These are phyloP conservation scores for Mesembrinibis cayennensis DNA, from an alignment of 2,113 vertebrate genomes.

Conservation along the genomic window DNA sequence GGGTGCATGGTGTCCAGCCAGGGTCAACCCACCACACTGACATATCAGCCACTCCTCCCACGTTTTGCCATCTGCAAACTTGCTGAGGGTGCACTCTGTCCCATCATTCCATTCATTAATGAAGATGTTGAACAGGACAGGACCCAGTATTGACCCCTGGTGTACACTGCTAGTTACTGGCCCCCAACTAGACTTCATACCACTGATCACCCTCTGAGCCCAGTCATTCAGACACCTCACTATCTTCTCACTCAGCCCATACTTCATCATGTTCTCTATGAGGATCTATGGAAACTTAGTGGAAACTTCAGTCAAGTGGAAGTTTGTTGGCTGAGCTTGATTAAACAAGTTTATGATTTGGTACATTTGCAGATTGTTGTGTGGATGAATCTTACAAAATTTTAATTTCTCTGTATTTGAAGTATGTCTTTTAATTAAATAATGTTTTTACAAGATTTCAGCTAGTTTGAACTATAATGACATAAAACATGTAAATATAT, in stretches of 20 bases:
- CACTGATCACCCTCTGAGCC: background rate
- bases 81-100: background rate
- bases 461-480: background rate
- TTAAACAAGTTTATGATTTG: background rate
- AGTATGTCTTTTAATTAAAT: constrained; percentile 10
- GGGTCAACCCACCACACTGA: no score
- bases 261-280: background rate
- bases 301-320: background rate
- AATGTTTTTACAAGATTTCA: background rate
- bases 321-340: background rate
- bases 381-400: background rate
- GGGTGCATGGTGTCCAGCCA: no score
- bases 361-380: background rate
- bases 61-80: background rate
- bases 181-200: background rate
- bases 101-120: background rate
- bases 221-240: background rate
- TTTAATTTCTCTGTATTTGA: background rate
- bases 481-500: constrained; percentile 14
- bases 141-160: background rate
- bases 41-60: background rate
- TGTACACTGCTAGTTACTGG: background rate
- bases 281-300: background rate
- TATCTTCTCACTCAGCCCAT: background rate
- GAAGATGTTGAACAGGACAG: background rate